Evolutionary conservation across 2,888 invertebrate species (phyloP), one percentile per base, ranked within the genome.

Genomic region (Linnaemya vulpina): DNA sequence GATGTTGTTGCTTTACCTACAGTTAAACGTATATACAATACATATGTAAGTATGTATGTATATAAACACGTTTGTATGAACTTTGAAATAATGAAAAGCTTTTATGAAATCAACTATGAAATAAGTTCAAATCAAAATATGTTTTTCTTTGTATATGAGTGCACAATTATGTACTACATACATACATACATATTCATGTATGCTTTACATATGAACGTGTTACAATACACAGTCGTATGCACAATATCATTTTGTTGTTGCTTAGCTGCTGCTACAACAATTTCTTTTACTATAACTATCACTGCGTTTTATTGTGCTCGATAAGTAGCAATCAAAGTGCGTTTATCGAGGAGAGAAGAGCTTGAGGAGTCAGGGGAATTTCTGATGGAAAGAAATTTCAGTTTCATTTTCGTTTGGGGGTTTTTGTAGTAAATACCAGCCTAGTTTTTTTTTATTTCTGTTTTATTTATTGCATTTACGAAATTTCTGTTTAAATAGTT

Each of bases 331-430:
- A 58, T 55, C 53, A 70, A 55, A 65, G 40, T 58, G 55, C n/a
- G 15, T 35, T 71, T 62, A 20, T 30, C 1, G 60, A 40, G 65
- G 4, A 0, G 35, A 46, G 67, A 25, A 65, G 67, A 22, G 30
- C 30, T 68, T 25, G 25, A 71, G 20, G 10, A 8, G 35, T 17
- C 77, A 67, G 65, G 62, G 60, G 79, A n/a, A 38, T 22, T 38
- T 22, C 49, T 40, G 49, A 49, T 49, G 70, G 20, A 84, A 81
- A 84, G 81, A 84, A 84, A 89, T 91, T 91, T 91, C 89, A 88
- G 90, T 91, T 91, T 91, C 91, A 89, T 90, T 91, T 91, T 91
- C 91, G 90, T 90, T 90, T 90, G 86, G 8, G 30, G 46, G 1
- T 22, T 63, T 43, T 65, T 25, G 15, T 60, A 17, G 38, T n/a